These are phyloP conservation scores for Trichonephila clavipes DNA, from an alignment of 1,140 invertebrate species.

Conservation along the genomic window DNA sequence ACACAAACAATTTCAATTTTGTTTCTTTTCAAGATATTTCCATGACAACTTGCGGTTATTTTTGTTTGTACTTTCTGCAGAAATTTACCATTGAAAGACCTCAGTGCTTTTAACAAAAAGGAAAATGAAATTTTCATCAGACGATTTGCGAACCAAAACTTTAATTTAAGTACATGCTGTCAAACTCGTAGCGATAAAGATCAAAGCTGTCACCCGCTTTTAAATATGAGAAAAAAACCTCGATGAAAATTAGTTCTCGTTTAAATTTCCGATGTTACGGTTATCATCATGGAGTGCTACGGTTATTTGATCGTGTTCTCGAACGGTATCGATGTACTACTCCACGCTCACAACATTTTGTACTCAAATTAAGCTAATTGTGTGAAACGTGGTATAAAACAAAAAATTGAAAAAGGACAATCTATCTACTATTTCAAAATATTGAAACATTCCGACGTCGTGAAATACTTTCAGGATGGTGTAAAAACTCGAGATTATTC, in stretches of 20 bases:
- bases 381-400: background rate
- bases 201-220: background rate
- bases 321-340: background rate
- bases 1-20: background rate
- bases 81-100: background rate
- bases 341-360: background rate
- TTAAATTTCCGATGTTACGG: background rate
- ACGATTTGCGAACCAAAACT: background rate
- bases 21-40: background rate
- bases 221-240: background rate
- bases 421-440: constrained; percentile 1
- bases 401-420: background rate
- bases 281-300: background rate
- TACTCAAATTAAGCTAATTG: background rate
- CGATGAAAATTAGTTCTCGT: background rate
- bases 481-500: background rate
- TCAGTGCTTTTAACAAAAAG: background rate
- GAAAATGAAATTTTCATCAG: background rate
- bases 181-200: background rate
- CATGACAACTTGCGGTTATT: background rate
- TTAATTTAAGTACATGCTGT: background rate
- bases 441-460: background rate
- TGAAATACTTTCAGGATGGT: background rate
- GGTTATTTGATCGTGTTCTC: background rate
- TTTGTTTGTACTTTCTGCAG: background rate